Base-by-base conservation (phyloP, 2,888 invertebrate species). In the Machimus atricapillus region DNA sequence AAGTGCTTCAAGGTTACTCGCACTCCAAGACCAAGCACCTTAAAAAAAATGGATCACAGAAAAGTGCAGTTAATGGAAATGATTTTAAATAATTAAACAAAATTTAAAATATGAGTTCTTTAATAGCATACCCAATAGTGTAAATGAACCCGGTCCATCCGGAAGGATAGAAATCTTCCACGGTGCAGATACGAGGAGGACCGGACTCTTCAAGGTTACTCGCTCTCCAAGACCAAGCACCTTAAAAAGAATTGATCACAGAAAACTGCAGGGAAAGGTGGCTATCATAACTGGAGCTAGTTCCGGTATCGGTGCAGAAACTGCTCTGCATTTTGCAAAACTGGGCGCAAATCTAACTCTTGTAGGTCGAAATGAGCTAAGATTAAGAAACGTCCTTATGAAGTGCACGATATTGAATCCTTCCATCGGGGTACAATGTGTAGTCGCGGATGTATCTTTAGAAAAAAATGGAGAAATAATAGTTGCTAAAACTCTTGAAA, bases 271-370 rank as follows among this genome's bases (percentile, higher is more conserved):
- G 76, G 93, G 94, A 87, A 95, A 95, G 93, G 94, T 95, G 8
- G 93, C 95, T 7, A 91, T 95, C 31, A 93, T 95, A 58, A 95
- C 95, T 12, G 96, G 96, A 23, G 95, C 96, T 1, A 96, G 95
- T 90, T 96, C 96, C 6, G 96, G 96, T 0, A 96, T 96, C 88
- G 96, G 96, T 19, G 95, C 95, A 7, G 95, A 94, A 86, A 94
- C 96, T 5, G 96, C 96, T 0, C 86, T 94, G 0, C 94, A 95
- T 89, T 95, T 97, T 90, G 94, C 96, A 0, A 94, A 94, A 90
- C 92, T 94, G 7, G 95, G 95, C 81, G 96, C 95, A 0, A 92
- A 92, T 52, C 90, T 96, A 37, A 94, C 94, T 31, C 94, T 94
- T 90, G 95, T 93, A 91, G 97, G 94, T 93, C 94, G 97, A 90